A percentile compares a stretch with the other conserved stretches of the same genome.
Evolutionary conservation across 2,113 vertebrate species (phyloP).

Genomic region (Steatornis caripensis): DNA sequence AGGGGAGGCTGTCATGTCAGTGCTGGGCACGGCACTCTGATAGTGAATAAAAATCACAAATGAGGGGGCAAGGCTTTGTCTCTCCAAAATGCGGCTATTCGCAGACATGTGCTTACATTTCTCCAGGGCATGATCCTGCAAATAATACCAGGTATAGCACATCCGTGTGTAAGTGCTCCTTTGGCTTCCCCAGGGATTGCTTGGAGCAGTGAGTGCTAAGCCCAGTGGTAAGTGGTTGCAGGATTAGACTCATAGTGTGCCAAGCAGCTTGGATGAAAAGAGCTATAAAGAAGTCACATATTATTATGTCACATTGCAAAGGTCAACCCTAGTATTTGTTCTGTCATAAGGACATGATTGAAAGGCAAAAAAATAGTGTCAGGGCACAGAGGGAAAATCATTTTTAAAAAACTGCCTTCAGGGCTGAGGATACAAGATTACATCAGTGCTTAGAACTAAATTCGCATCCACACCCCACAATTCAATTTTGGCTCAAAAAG

Average conservation of each 20-base stretch:
- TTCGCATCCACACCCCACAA: conserved; percentile 34
- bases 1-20: background rate
- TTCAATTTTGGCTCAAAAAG: conserved; percentile 36
- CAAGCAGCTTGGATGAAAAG: conserved; percentile 42
- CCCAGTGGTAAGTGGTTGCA: background rate
- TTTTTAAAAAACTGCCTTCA: conserved; percentile 38
- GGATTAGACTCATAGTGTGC: background rate
- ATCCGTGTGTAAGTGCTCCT: background rate
- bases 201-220: background rate
- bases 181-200: background rate
- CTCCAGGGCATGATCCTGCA: background rate
- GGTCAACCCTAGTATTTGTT: conserved; percentile 50
- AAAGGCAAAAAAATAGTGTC: conserved; percentile 55
- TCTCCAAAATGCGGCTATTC: background rate
- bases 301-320: conserved; percentile 63
- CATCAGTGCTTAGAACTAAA: conserved; percentile 45
- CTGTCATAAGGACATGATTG: conserved; percentile 51
- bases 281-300: conserved; percentile 62
- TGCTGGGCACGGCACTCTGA: background rate
- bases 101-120: background rate
- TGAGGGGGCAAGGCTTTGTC: background rate
- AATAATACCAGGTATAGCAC: background rate
- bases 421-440: conserved; percentile 38
- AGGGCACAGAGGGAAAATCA: conserved; percentile 28
- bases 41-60: background rate